Conservation (phyloP, 2,797 vertebrate species). For the Eleutherodactylus coqui region DNA sequence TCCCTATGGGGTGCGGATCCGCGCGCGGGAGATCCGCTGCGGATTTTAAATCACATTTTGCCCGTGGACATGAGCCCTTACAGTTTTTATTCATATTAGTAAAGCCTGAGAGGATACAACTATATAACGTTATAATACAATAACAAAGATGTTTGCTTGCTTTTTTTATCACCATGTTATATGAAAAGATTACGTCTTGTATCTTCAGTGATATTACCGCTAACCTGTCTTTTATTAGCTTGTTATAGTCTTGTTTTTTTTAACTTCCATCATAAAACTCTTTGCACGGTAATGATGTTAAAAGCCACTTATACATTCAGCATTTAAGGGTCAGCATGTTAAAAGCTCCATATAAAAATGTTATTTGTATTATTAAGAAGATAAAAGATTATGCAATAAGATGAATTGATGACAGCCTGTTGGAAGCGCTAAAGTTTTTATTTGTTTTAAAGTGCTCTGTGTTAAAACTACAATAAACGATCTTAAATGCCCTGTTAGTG, state of each 20-base stretch:
- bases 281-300: neutral
- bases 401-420: neutral
- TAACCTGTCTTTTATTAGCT: neutral
- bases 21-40: no score
- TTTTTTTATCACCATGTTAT: no score
- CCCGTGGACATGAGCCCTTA: no score
- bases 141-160: no score
- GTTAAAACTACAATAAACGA: neutral
- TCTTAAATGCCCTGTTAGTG: neutral
- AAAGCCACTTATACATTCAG: neutral
- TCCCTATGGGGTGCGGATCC: no score
- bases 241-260: neutral
- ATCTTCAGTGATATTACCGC: neutral
- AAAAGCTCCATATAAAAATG: conserved; percentile 1
- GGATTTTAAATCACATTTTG: no score
- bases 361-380: neutral
- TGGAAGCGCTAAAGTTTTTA: neutral
- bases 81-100: no score
- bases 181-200: neutral
- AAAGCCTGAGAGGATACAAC: no score
- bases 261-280: neutral
- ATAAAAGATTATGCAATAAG: neutral
- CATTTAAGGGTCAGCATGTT: neutral
- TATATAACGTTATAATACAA: no score
- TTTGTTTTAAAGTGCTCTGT: neutral